A percentile compares a stretch with the other conserved stretches of the same genome.
Conservation (phyloP, 2,888 invertebrate genomes). For the Trissoscelio sp. region DNA sequence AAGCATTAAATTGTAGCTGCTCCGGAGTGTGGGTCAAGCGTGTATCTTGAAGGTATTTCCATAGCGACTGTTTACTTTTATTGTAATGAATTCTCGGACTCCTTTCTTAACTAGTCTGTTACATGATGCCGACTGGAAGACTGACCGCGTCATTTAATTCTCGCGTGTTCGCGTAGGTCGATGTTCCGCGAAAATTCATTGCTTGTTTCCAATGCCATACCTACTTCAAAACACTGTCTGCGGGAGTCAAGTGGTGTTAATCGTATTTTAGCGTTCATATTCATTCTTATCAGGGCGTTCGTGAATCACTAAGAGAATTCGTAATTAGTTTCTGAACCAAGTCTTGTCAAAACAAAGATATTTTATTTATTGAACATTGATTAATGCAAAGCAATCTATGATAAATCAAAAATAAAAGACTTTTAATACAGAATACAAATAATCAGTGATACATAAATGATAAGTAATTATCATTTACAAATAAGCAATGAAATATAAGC, state of each 20-base stretch:
- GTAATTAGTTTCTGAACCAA: neutral
- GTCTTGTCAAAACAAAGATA: neutral
- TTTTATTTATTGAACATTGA: neutral
- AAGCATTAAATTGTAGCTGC: too few species aligned
- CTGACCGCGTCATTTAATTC: conserved; percentile 39
- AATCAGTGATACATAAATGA: neutral
- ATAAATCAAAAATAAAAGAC: too few species aligned
- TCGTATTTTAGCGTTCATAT: conserved; percentile 23
- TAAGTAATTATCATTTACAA: too few species aligned
- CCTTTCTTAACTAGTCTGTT: conserved; percentile 57
- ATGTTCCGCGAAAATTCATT: conserved; percentile 49
- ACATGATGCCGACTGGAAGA: conserved; percentile 42
- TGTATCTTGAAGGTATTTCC: conserved; percentile 24
- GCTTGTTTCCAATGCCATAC: conserved; percentile 39
- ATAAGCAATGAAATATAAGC: too few species aligned
- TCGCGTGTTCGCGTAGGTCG: conserved; percentile 33
- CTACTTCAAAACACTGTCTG: conserved; percentile 14
- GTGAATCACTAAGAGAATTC: conserved; percentile 1
- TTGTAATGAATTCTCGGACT: conserved; percentile 50
- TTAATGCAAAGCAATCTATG: too few species aligned
- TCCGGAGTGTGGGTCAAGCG: conserved; percentile 23
- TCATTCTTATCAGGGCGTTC: conserved; percentile 14
- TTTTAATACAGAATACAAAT: too few species aligned
- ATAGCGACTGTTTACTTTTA: conserved; percentile 39
- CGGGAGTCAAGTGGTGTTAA: conserved; percentile 31